These are phyloP conservation scores for Epistrophella euchroma DNA, from an alignment of 2,888 invertebrate genomes.

Conservation along the genomic window DNA sequence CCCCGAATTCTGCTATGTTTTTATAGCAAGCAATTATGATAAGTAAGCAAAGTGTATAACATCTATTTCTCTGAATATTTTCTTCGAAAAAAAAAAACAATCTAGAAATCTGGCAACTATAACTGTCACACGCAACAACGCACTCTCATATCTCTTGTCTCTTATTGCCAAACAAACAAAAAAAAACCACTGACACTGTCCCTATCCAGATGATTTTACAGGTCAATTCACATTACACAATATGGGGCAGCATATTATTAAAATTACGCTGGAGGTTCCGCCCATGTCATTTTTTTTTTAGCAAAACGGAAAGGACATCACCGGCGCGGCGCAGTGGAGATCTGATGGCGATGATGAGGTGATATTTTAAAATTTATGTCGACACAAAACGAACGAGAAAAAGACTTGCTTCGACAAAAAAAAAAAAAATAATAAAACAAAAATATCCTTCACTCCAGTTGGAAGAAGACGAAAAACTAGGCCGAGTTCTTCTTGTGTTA, in stretches of 20 bases:
- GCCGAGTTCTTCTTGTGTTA: conserved; percentile 71
- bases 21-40: not conserved
- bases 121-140: conserved; percentile 59
- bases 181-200: conserved; percentile 9
- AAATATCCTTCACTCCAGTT: conserved; percentile 22
- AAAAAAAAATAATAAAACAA: conserved; percentile 14
- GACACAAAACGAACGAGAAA: conserved; percentile 25
- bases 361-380: conserved; percentile 73
- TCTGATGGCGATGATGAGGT: conserved; percentile 44
- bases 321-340: not conserved
- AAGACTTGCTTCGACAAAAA: conserved; percentile 13
- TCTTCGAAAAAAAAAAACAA: not conserved
- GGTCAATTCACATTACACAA: conserved; percentile 73
- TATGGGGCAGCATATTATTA: conserved; percentile 65
- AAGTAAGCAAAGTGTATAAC: not conserved
- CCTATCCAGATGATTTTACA: conserved; percentile 64
- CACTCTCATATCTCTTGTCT: conserved; percentile 19
- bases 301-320: not conserved
- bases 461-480: conserved; percentile 57
- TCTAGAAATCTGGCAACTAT: conserved; percentile 31
- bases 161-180: not conserved
- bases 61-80: not conserved
- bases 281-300: conserved; percentile 30
- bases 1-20: not conserved
- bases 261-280: conserved; percentile 68